Conservation (phyloP, 2,113 vertebrate species). For the Ahaetulla prasina region DNA sequence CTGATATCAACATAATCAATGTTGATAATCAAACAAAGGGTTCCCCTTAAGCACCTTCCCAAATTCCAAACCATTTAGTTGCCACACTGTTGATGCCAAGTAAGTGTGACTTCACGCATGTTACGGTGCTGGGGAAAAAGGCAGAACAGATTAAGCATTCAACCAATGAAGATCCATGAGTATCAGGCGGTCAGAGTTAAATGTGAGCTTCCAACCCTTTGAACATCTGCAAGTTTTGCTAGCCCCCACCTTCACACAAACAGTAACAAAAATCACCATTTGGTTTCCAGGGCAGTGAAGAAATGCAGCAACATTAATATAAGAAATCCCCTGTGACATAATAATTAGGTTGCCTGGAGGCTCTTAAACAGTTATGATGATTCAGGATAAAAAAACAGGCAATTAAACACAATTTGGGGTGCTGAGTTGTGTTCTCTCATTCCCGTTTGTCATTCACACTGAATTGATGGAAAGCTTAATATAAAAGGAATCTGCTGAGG, state of each 20-base stretch:
- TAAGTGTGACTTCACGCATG: background rate
- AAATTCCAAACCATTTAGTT: background rate
- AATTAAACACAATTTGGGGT: background rate
- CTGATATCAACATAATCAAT: background rate
- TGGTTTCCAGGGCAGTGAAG: background rate
- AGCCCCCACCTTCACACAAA: background rate
- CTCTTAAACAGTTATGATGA: background rate
- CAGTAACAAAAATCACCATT: background rate
- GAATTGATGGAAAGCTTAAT: background rate
- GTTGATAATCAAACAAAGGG: background rate
- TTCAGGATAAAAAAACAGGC: background rate
- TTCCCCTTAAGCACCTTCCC: background rate
- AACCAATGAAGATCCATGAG: background rate
- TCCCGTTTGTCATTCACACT: background rate
- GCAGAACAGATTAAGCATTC: background rate
- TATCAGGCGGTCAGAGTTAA: background rate
- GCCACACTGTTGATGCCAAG: background rate
- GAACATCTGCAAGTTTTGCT: background rate
- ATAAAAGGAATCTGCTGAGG: background rate
- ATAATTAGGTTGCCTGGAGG: background rate
- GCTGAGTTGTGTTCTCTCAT: background rate
- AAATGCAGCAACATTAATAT: background rate
- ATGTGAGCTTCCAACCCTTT: background rate
- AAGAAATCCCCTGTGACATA: fast-evolving
- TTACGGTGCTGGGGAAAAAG: background rate